These are phyloP conservation scores for Ciconia maguari DNA, from an alignment of 2,113 vertebrate species.

Conservation along the genomic window DNA sequence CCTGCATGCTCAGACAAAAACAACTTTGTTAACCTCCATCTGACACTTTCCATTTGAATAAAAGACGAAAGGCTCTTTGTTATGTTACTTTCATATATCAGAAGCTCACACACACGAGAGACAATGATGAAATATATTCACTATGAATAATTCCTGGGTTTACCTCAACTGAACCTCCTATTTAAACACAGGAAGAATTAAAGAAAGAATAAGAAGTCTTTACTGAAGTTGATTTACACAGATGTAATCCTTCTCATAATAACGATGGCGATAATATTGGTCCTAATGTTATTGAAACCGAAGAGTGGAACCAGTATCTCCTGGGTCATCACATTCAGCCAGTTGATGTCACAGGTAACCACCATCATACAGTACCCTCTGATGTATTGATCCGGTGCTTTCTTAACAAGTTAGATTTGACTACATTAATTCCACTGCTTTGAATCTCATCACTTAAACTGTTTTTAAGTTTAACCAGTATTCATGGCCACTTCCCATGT, in stretches of 20 bases:
- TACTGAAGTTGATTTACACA: background rate
- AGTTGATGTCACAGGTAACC: background rate
- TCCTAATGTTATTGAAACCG: background rate
- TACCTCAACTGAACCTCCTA: background rate
- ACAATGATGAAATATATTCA: background rate
- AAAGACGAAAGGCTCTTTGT: background rate
- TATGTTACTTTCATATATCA: background rate
- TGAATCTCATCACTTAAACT: background rate
- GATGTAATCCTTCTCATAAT: background rate
- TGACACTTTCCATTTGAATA: background rate
- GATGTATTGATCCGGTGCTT: background rate
- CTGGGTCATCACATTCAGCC: background rate
- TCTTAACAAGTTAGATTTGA: background rate
- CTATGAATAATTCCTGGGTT: background rate
- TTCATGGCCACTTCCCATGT: background rate
- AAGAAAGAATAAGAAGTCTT: background rate
- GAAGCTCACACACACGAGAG: background rate
- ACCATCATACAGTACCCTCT: background rate
- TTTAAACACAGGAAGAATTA: background rate
- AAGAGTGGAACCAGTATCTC: background rate
- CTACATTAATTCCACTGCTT: background rate
- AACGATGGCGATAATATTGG: background rate
- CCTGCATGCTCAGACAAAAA: background rate
- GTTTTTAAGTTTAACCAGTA: background rate
- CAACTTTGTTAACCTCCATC: background rate